Evolutionary conservation across 1,140 invertebrate species (phyloP), one percentile per base, ranked within the genome.

Genomic region (Drosophila hydei): DNA sequence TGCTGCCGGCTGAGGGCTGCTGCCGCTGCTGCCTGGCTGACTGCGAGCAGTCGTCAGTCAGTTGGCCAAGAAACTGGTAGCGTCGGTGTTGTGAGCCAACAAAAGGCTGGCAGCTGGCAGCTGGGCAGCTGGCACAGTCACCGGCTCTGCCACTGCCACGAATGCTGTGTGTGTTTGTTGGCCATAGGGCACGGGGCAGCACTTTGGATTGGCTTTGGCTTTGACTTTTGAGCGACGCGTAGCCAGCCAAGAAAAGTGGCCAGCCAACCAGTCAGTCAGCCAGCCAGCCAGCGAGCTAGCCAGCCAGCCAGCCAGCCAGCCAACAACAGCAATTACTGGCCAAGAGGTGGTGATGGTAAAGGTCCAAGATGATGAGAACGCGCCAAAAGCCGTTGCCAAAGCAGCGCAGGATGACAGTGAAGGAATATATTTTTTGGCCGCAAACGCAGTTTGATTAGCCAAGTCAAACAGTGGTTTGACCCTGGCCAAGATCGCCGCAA

Each of bases 31-130:
- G 79, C 79, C 79, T 90, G 81, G 89, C 89, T 87, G 89, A 77
- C 84, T 70, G 48, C 87, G 78, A 78, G 75, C 85, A 91, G 89
- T 91, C 89, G 89, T 91, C 89, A 88, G 83, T 88, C 84, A 91
- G 89, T 91, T 91, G 89, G 89, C 89, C 85, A 91, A 91, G 80
- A 91, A 91, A 90, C 81, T 89, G 87, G 89, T 90, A 89, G 87
- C 84, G 85, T 80, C 85, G 77, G 87, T 89, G 85, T 89, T 77
- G 87, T 73, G 87, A 89, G 87, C 87, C 87, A 89, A 89, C 87
- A 89, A 89, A 81, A 80, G 81, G 81, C 80, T 87, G 80, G 80
- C 80, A 79, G 64, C 68, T 89, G 85, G 81, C 80, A 64, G 63
- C 68, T 54, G 69, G 60, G 63, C 63, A 55, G 18, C 56, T 42